A percentile compares a stretch with the other conserved stretches of the same genome.
Evolutionary conservation across 2,797 vertebrate species (phyloP).

Genomic region (Phoeniculus purpureus): DNA sequence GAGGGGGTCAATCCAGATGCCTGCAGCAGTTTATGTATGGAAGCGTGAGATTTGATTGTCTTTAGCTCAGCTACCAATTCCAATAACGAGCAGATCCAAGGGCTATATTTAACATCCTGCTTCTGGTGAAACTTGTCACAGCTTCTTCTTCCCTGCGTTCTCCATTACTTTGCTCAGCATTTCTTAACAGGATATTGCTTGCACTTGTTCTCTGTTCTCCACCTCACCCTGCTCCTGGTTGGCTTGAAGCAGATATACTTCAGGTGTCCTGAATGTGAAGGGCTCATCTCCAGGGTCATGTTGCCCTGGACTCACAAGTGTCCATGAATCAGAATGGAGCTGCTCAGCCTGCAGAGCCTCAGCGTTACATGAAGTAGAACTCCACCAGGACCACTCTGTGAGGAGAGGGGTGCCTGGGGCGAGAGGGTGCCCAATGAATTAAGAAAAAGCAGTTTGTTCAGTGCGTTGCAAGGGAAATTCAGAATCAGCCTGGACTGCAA

Average conservation of each 20-base stretch:
- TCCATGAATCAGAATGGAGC: background rate
- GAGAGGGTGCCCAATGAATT: background rate
- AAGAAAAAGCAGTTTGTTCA: background rate
- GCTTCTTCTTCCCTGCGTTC: background rate
- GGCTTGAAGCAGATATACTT: background rate
- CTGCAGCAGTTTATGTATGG: background rate
- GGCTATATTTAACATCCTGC: constrained; percentile 28
- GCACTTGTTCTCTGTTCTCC: background rate
- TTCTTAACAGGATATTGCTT: background rate
- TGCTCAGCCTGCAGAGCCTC: background rate
- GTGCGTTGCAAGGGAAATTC: background rate
- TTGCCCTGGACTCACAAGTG: background rate
- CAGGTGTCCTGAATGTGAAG: background rate
- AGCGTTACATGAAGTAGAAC: background rate
- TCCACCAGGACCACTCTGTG: background rate
- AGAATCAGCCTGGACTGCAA: background rate
- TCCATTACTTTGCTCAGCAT: fast-evolving
- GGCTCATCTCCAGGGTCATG: background rate
- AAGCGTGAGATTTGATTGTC: constrained; percentile 29
- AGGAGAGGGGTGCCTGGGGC: background rate
- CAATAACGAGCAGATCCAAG: constrained; percentile 13
- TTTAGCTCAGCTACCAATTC: constrained; percentile 7
- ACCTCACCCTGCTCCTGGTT: background rate
- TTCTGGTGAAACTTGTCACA: background rate
- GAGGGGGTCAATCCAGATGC: background rate